Evolutionary conservation across 2,888 invertebrate species (phyloP).

Genomic region (Antheraea yamamai): DNA sequence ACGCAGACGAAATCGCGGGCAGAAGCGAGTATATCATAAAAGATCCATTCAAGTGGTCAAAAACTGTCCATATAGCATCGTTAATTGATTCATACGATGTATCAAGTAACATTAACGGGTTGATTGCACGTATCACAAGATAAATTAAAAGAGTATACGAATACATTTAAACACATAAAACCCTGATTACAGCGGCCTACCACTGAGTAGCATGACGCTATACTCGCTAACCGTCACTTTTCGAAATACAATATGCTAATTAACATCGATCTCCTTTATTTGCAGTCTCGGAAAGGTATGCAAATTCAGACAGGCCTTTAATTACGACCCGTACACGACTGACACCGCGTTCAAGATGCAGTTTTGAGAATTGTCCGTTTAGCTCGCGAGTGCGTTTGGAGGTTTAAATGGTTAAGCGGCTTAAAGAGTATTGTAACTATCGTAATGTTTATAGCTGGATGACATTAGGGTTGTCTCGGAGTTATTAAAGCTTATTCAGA

Average conservation of each 20-base stretch:
- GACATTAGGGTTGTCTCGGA: conserved; percentile 42
- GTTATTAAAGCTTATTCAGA: background rate
- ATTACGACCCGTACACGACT: conserved; percentile 78
- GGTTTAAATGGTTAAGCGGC: conserved; percentile 69
- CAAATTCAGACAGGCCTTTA: conserved; percentile 76
- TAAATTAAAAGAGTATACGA: conserved; percentile 51
- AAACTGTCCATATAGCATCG: background rate
- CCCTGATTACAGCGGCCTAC: conserved; percentile 61
- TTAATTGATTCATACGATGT: background rate
- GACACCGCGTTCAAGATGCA: conserved; percentile 74
- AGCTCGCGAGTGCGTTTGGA: conserved; percentile 50
- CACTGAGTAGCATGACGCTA: conserved; percentile 72
- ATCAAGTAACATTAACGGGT: conserved; percentile 14
- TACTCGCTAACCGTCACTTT: conserved; percentile 78
- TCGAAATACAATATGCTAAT: conserved; percentile 82
- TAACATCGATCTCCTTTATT: conserved; percentile 72
- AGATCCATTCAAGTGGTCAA: background rate
- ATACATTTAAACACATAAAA: conserved; percentile 56
- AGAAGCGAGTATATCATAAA: background rate
- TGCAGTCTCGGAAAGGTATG: conserved; percentile 77
- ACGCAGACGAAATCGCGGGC: no score
- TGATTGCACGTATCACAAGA: conserved; percentile 22
- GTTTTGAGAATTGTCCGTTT: conserved; percentile 73
- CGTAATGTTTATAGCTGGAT: conserved; percentile 59
- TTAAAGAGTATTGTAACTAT: conserved; percentile 62